Evolutionary conservation across 1,140 invertebrate species (phyloP), one percentile per base, ranked within the genome.

Genomic region (Dryas iulia): DNA sequence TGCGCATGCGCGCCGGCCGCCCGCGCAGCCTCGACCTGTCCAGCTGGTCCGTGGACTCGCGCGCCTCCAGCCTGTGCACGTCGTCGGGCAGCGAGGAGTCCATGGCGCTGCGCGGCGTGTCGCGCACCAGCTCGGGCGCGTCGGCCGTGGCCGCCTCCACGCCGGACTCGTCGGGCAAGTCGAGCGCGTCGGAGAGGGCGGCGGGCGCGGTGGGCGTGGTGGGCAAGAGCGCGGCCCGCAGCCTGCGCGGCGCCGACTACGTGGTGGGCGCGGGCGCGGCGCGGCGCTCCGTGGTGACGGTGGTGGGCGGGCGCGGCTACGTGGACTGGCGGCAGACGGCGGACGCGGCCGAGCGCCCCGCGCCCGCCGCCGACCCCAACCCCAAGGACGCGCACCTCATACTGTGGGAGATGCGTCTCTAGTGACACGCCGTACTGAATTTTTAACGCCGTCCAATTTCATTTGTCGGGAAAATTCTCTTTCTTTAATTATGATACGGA

Each of bases 401-500:
- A 31, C 93, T 98, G 10, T 98, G 97, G 97, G 97, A 98, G 92
- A 96, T 97, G 93, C 97, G 97, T 81, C 94, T 97, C 93, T 97
- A 92, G 93, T 75, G n/a, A n/a, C n/a, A 12, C 14, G n/a, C 33
- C 5, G 3, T 61, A 60, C 52, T 3, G n/a, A 35, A 52, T 59
- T n/a, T 66, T 14, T 59, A 53, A 58, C 56, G 56, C 56, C 26
- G 24, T 26, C 26, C 56, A 58, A 58, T 8, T 21, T 54, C 6
- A 6, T 2, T 39, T 39, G 0, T 7, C 35, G 4, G 1, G 33
- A 6, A 39, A 6, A n/a, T 39, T 39, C n/a, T 39, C 33, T 14
- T 39, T 6, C n/a, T 39, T 18, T 39, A 6, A n/a, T 14, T 39
- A 14, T 14, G 5, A 39, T 39, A 14, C 5, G 35, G n/a, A 18